phyloP scores from a whole-genome alignment of 2,113 vertebrate genomes.

The Gadus macrocephalus region DNA sequence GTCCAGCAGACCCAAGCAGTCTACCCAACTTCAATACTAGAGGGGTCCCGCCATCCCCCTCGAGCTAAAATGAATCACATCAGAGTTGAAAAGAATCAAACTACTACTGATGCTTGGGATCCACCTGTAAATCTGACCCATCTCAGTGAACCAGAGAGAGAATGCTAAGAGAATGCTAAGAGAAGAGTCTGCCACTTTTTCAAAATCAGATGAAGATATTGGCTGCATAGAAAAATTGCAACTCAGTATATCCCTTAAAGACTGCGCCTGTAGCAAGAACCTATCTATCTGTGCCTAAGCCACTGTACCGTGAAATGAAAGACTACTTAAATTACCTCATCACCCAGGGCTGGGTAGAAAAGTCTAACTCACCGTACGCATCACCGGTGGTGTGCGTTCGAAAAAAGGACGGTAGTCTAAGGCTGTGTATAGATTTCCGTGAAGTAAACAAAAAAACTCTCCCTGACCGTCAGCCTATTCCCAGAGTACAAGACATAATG shows the following conservation, averaged over 20 bases:
- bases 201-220: constrained; percentile 15
- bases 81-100: background rate
- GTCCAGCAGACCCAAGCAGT: background rate
- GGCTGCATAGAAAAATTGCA: constrained; percentile 3
- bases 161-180: constrained; percentile 19
- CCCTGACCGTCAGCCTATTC: constrained; percentile 18
- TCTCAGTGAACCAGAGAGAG: background rate
- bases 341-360: constrained; percentile 22
- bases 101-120: constrained; percentile 8
- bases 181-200: constrained; percentile 14
- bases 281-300: constrained; percentile 22
- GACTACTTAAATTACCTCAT: constrained; percentile 16
- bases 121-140: constrained; percentile 24
- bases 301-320: constrained; percentile 25
- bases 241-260: constrained; percentile 15
- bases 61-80: background rate
- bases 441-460: constrained; percentile 12
- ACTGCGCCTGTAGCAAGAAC: constrained; percentile 15
- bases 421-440: constrained; percentile 10
- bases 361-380: constrained; percentile 7
- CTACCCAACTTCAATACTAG: constrained; percentile 8
- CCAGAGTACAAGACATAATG: constrained; percentile 17
- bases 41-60: background rate
- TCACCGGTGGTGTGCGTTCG: constrained; percentile 8
- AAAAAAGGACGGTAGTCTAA: constrained; percentile 8